Base-by-base conservation (phyloP, 2,888 invertebrate species). In the Pyrocoelia pectoralis region DNA sequence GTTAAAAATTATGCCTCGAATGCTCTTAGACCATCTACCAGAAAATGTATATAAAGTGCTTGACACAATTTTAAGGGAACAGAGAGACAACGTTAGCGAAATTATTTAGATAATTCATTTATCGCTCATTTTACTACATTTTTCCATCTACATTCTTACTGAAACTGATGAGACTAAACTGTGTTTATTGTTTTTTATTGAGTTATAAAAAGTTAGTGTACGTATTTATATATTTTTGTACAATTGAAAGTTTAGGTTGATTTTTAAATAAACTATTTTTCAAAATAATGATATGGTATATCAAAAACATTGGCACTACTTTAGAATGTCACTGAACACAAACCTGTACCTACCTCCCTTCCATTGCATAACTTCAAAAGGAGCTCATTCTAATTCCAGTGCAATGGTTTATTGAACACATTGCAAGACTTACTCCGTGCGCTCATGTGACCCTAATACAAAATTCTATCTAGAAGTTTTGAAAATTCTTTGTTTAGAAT, bases 11-110 rank as follows among this genome's bases (percentile, higher is more conserved):
- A 93, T 93, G 88, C 93, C 93, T 4, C 85, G 91, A 51, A 95
- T 95, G 92, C 77, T 95, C 2, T 83, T 92, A 1, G 95, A 96
- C 80, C 95, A 96, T 79, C 82, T 95, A 50, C 95, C 95, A 0
- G 90, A 93, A 76, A 90, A 89, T 76, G 88, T 94, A 13, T 86
- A 88, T 71, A 83, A 87, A 69, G 90, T 92, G 15, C 81, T 95
- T 53, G 85, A 87, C 53, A 88, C 86, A 0, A 83, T 91, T 50
- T 77, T 90, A 14, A 83, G 84, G 41, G 87, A 87, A 71, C 77
- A 79, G 69, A 74, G 71, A 68, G 77, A 79, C 68, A 75, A 79
- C 68, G 72, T 72, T 70, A 78, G 77, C 71, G 78, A 79, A 69
- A 73, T 77, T 28, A 62, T 59, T 6, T 62, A 54, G 60, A 29